Conservation (phyloP, 2,113 vertebrate genomes). For the Lamprotornis superbus region DNA sequence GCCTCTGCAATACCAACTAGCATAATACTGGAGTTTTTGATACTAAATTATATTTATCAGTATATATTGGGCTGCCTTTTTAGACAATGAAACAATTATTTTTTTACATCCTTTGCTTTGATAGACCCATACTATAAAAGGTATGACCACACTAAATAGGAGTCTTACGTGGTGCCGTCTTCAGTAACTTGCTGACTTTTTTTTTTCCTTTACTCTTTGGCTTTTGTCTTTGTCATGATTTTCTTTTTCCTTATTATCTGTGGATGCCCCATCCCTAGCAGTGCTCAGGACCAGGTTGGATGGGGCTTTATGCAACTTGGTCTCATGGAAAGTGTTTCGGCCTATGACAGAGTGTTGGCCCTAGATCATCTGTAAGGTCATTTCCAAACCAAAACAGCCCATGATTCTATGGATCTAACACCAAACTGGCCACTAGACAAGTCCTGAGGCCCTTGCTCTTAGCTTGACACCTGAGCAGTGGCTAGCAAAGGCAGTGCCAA, state of each 20-base stretch:
- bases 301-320: no score
- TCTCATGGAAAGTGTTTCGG: not conserved
- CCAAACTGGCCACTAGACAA: not conserved
- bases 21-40: not conserved
- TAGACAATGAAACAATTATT: not conserved
- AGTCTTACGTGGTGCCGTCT: not conserved
- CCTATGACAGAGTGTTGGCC: accelerated
- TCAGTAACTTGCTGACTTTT: not conserved
- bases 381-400: not conserved
- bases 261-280: not conserved
- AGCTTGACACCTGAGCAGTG: not conserved
- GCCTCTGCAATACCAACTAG: not conserved
- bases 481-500: not conserved
- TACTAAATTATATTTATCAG: not conserved
- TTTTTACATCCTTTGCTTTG: not conserved
- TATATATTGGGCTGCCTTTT: not conserved
- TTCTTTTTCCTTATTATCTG: not conserved
- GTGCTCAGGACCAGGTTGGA: not conserved
- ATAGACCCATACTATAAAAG: not conserved
- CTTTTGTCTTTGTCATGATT: not conserved
- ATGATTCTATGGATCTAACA: not conserved
- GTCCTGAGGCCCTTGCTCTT: not conserved
- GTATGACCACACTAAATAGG: not conserved
- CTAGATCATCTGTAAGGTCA: not conserved
- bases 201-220: not conserved